Evolutionary conservation across 2,888 invertebrate species (phyloP).

Genomic region (Protodeltote pygarga): DNA sequence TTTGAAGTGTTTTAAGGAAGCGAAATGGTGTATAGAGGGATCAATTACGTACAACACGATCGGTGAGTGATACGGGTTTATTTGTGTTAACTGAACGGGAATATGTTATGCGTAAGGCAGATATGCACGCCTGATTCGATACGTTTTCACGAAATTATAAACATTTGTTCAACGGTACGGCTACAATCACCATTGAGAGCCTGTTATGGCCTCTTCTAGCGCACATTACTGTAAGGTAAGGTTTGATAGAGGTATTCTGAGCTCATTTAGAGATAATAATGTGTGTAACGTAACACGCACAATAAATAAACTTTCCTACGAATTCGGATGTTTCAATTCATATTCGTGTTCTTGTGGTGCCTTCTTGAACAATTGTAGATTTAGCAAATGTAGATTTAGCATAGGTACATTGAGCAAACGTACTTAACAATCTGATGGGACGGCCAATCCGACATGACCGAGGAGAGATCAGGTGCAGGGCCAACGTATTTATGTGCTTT

Average conservation of each 20-base stretch:
- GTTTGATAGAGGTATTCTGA: not conserved
- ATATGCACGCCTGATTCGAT: constrained; percentile 21
- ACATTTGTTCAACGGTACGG: constrained; percentile 20
- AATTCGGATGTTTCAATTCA: too few relatives aligned
- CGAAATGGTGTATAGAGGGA: constrained; percentile 57
- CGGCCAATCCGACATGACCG: too few relatives aligned
- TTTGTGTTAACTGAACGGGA: constrained; percentile 57
- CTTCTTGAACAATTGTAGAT: too few relatives aligned
- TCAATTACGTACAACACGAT: constrained; percentile 60
- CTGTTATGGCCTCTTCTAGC: not conserved
- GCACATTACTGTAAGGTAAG: too few relatives aligned
- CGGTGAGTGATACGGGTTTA: constrained; percentile 62
- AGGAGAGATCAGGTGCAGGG: too few relatives aligned
- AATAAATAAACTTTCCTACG: not conserved
- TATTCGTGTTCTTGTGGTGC: too few relatives aligned
- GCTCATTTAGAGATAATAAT: not conserved
- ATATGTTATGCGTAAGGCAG: constrained; percentile 50
- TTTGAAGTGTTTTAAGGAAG: constrained; percentile 25
- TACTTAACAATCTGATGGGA: not conserved
- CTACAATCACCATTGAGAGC: constrained; percentile 15
- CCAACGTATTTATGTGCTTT: too few relatives aligned
- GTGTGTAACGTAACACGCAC: too few relatives aligned
- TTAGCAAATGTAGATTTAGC: not conserved
- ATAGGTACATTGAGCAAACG: not conserved
- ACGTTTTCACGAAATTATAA: constrained; percentile 25